Evolutionary conservation across 2,113 vertebrate species (phyloP).

Genomic region (Etheostoma cragini): DNA sequence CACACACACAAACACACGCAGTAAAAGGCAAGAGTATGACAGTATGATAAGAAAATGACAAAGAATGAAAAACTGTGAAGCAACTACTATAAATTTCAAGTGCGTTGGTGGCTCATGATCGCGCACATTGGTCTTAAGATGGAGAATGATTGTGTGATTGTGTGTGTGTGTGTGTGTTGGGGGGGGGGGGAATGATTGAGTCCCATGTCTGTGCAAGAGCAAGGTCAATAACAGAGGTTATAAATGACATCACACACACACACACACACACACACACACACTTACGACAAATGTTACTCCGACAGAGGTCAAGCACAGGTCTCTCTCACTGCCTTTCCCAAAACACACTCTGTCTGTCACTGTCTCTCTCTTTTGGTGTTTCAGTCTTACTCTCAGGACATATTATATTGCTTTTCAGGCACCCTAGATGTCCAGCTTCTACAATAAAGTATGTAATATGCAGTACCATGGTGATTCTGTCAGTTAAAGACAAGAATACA

Average conservation of each 20-base stretch:
- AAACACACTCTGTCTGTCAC: constrained; percentile 32
- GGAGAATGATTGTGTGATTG: constrained; percentile 49
- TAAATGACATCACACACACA: constrained; percentile 62
- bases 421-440: not conserved
- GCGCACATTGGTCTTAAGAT: constrained; percentile 40
- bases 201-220: constrained; percentile 39
- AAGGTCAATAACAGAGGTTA: constrained; percentile 71
- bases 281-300: constrained; percentile 43
- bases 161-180: constrained; percentile 24
- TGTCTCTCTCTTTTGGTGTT: constrained; percentile 12
- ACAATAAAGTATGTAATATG: not conserved
- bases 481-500: not conserved
- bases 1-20: constrained; percentile 3
- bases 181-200: constrained; percentile 47
- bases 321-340: constrained; percentile 1
- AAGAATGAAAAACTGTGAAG: constrained; percentile 26
- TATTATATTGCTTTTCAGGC: not conserved
- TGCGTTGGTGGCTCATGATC: constrained; percentile 45
- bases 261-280: constrained; percentile 1
- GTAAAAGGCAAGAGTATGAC: constrained; percentile 16
- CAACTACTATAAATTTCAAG: constrained; percentile 52
- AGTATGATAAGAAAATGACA: not conserved
- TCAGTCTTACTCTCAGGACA: not conserved
- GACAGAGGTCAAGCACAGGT: constrained; percentile 59
- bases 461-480: not conserved